Evolutionary conservation across 1,140 invertebrate species (phyloP), one percentile per base, ranked within the genome.

Genomic region (Vanessa tameamea): DNA sequence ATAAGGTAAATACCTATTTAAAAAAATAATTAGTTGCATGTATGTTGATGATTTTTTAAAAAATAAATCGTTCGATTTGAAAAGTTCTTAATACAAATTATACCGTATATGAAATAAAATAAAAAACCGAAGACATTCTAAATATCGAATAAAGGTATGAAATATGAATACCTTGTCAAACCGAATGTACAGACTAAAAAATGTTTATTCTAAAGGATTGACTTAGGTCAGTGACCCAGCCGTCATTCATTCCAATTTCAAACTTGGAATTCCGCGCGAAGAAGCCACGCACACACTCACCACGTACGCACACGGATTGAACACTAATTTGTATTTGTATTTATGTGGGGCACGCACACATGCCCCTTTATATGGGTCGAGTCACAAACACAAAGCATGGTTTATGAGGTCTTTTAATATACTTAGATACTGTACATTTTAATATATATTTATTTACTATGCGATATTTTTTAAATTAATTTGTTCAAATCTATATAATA

Each of bases 241-340:
- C 89, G 88, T 87, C 88, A 87, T 89, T 91, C 89, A 91, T 91
- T 89, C 84, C 86, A 87, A 91, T 89, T 91, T 87, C 83, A 90
- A 91, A 91, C 85, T 90, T 90, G 89, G 83, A 90, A 90, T 88
- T 88, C 88, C 82, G 82, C 84, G 82, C 83, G 88, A 90, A 88
- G 86, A 85, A 85, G 85, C 80, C 81, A 87, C 87, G 84, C 86
- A 85, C 86, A 87, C 84, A 80, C 71, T 64, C 72, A 55, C 20
- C 57, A 63, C 48, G 48, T 50, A 80, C 81, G 77, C 80, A 82
- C 80, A 81, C 82, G 61, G 69, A 82, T 82, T 82, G 73, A 78
- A 84, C 80, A 82, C 79, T 82, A 82, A 82, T 85, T 82, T 87
- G 82, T 87, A 85, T 88, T 83, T 88, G 83, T 87, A 85, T 89